Conservation (phyloP, 2,888 invertebrate species). For the Coenonympha glycerion region DNA sequence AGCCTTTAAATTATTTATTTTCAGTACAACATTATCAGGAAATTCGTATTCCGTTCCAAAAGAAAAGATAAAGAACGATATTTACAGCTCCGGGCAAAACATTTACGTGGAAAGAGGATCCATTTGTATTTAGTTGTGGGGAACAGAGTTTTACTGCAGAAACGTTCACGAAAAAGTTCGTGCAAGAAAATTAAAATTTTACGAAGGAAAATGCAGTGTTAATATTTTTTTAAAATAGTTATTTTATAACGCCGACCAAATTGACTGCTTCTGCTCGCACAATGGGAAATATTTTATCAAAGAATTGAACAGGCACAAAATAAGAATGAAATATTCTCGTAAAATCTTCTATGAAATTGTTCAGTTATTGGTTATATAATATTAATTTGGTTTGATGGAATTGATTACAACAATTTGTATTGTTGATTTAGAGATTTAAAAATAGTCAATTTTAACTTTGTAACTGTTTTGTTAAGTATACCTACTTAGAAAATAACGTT, state of each 20-base stretch:
- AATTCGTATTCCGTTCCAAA: background rate
- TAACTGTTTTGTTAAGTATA: background rate
- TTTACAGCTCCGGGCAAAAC: constrained; percentile 14
- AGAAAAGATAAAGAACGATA: constrained; percentile 12
- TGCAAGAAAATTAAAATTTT: constrained; percentile 1
- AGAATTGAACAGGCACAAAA: background rate
- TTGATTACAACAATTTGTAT: background rate
- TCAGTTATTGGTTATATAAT: too few species aligned
- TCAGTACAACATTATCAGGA: background rate
- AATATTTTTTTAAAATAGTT: background rate
- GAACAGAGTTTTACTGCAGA: background rate
- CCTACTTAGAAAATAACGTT: too few species aligned
- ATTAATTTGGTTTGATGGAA: background rate
- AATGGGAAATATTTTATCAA: too few species aligned
- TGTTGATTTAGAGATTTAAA: background rate
- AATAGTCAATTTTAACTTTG: background rate
- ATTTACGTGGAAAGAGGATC: constrained; percentile 13
- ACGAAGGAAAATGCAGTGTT: background rate
- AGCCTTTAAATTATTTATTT: background rate
- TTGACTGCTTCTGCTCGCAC: background rate
- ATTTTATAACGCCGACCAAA: background rate
- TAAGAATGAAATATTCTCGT: background rate
- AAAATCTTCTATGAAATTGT: background rate
- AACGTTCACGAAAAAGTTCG: background rate
- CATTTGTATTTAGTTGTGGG: constrained; percentile 5